Conservation (phyloP, 2,113 vertebrate species). For the Corydoras maculifer region DNA sequence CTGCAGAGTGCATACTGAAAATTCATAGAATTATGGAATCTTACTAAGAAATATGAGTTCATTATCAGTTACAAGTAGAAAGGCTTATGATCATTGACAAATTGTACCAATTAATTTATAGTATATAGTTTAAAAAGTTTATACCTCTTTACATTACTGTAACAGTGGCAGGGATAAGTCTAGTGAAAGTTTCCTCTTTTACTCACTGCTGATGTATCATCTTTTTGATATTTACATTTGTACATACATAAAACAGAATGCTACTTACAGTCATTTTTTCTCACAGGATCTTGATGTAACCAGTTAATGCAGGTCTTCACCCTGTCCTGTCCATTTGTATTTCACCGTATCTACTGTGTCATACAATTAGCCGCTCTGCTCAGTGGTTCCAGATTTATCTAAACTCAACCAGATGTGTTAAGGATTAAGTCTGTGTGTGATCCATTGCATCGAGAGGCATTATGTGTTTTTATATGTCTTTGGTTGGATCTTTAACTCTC, state of each 20-base stretch:
- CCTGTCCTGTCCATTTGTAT: slow-evolving; percentile 23
- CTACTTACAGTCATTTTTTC: slow-evolving; percentile 40
- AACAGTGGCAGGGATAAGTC: no score
- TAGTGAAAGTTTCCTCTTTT: no score
- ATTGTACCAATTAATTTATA: no score
- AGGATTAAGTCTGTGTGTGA: not conserved
- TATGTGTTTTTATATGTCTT: slow-evolving; percentile 35
- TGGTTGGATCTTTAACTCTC: slow-evolving; percentile 21
- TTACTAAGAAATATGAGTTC: no score
- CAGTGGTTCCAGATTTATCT: not conserved
- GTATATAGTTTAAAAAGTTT: no score
- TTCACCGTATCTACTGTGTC: not conserved
- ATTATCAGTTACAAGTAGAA: no score
- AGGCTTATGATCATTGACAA: no score
- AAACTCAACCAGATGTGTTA: slow-evolving; percentile 1
- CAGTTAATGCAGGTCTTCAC: slow-evolving; percentile 6
- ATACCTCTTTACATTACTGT: no score
- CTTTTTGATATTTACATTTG: not conserved
- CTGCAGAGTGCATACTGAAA: no score
- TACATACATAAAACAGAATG: not conserved
- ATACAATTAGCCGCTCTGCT: not conserved
- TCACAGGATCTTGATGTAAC: slow-evolving; percentile 5
- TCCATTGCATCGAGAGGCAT: not conserved
- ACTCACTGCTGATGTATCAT: not conserved
- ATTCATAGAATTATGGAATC: no score